Percentiles rank a stretch among this genome's conserved stretches.
These are phyloP conservation scores for Torymus auratus DNA, from an alignment of 2,888 invertebrate species.

Conservation along the genomic window DNA sequence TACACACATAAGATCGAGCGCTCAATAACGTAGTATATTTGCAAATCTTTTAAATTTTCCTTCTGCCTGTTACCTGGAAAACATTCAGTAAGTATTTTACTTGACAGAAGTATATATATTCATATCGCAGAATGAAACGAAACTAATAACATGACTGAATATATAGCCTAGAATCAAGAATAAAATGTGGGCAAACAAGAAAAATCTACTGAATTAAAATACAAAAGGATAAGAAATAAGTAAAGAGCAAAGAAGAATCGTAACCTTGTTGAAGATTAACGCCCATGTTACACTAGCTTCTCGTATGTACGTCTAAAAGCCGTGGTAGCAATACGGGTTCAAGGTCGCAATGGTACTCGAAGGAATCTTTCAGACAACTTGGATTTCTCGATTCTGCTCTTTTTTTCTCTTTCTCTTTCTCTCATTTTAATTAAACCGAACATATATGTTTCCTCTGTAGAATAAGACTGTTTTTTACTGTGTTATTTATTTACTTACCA, in stretches of 20 bases:
- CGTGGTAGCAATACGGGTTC: slow-evolving; percentile 65
- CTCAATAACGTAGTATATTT: too few species aligned
- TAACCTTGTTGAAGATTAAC: slow-evolving; percentile 71
- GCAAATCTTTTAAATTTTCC: too few species aligned
- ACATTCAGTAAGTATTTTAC: too few species aligned
- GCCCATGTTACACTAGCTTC: slow-evolving; percentile 67
- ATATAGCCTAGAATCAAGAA: not conserved
- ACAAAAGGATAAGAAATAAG: slow-evolving; percentile 25
- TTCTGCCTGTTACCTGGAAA: too few species aligned
- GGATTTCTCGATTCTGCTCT: slow-evolving; percentile 52
- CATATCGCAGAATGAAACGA: slow-evolving; percentile 30
- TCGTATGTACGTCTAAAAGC: slow-evolving; percentile 63
- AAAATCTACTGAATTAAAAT: slow-evolving; percentile 23
- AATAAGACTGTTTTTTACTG: slow-evolving; percentile 42
- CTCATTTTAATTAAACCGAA: slow-evolving; percentile 49
- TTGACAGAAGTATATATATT: not conserved
- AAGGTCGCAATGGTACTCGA: slow-evolving; percentile 62
- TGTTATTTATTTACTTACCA: slow-evolving; percentile 15
- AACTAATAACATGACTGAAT: slow-evolving; percentile 31
- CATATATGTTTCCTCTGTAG: slow-evolving; percentile 32
- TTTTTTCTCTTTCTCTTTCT: slow-evolving; percentile 1
- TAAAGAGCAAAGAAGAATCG: slow-evolving; percentile 16
- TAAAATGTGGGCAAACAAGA: slow-evolving; percentile 1
- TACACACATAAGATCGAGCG: too few species aligned
- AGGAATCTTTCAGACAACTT: slow-evolving; percentile 40